These are phyloP conservation scores for Drosophila glabriapex DNA, from an alignment of 2,888 invertebrate genomes.

Conservation along the genomic window DNA sequence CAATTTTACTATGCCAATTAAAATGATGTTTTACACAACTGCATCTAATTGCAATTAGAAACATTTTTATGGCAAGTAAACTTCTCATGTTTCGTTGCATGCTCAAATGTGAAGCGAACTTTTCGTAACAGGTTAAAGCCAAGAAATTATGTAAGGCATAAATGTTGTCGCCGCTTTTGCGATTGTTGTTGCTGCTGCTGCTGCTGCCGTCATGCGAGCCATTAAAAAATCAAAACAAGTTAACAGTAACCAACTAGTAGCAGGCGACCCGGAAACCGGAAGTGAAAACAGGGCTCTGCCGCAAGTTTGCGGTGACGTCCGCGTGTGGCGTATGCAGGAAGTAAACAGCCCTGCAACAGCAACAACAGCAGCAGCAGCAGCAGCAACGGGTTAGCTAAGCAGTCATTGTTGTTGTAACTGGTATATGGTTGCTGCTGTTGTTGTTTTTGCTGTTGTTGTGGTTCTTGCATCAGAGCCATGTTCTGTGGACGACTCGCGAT, in stretches of 20 bases:
- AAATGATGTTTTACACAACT: neutral
- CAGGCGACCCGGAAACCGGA: constrained; percentile 76
- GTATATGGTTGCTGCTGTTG: constrained; percentile 8
- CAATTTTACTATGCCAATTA: neutral
- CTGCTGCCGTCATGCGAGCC: constrained; percentile 68
- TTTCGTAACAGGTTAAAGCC: constrained; percentile 45
- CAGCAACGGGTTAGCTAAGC: constrained; percentile 24
- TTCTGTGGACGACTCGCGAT: constrained; percentile 59
- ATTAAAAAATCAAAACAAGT: constrained; percentile 82
- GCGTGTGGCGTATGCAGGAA: constrained; percentile 69
- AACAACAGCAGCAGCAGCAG: constrained; percentile 13
- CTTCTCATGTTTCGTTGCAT: constrained; percentile 8
- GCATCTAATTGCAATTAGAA: constrained; percentile 3
- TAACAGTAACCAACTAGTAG: constrained; percentile 71
- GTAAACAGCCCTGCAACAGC: constrained; percentile 45
- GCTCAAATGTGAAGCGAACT: constrained; percentile 7
- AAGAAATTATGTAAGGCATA: constrained; percentile 48
- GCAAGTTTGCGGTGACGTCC: constrained; percentile 72
- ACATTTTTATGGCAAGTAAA: constrained; percentile 4
- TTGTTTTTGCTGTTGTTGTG: constrained; percentile 34
- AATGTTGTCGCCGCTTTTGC: constrained; percentile 54
- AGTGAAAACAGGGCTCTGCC: constrained; percentile 76
- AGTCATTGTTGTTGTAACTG: constrained; percentile 31
- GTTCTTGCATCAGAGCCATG: constrained; percentile 55
- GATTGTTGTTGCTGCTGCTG: constrained; percentile 19